These are phyloP conservation scores for Pachyramphus minor DNA, from an alignment of 2,113 vertebrate genomes.

Conservation along the genomic window DNA sequence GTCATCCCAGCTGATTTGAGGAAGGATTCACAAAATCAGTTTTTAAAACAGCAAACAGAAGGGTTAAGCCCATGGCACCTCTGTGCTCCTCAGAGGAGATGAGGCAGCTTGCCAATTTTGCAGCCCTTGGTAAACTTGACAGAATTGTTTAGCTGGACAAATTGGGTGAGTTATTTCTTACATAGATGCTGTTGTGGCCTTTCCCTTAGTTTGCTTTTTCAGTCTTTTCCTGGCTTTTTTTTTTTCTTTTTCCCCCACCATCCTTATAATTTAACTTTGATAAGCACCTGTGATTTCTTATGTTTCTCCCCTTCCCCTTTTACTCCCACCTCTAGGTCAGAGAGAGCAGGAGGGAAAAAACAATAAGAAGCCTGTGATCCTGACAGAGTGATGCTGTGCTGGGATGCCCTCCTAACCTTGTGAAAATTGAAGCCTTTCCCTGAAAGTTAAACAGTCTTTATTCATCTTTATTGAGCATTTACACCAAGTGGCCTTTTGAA, in stretches of 20 bases:
- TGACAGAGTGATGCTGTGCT: background rate
- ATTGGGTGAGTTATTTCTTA: slow-evolving; percentile 35
- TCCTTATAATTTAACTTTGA: background rate
- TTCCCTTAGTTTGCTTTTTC: background rate
- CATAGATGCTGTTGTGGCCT: background rate
- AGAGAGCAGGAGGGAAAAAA: background rate
- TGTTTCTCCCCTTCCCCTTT: background rate
- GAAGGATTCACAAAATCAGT: background rate
- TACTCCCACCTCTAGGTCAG: background rate
- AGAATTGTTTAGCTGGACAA: slow-evolving; percentile 50
- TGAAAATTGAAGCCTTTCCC: background rate
- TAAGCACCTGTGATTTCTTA: background rate
- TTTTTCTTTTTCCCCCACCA: background rate
- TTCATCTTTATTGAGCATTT: background rate
- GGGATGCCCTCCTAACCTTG: background rate
- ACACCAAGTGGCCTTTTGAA: background rate
- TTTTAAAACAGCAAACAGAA: background rate
- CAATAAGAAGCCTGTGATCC: background rate
- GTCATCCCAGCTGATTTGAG: background rate
- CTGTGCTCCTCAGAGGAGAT: accelerated
- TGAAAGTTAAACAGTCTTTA: background rate
- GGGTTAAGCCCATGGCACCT: background rate
- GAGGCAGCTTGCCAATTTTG: background rate
- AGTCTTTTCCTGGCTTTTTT: background rate
- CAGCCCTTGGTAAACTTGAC: slow-evolving; percentile 5